Base-by-base conservation (phyloP, 1,140 invertebrate genomes). In the Brachionus manjavacas region DNA sequence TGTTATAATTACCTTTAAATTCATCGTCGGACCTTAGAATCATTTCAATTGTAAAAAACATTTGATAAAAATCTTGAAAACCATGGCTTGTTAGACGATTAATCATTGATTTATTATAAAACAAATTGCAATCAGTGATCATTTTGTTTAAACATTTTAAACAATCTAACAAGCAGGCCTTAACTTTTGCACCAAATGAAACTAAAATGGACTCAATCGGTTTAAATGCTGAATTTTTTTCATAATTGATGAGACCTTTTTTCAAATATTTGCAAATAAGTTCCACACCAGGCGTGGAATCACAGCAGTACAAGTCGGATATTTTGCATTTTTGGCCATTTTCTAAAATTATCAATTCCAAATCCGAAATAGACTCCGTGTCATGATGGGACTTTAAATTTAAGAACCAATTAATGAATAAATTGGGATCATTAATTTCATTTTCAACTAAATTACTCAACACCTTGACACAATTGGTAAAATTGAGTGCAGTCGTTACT, bases 241-340 rank as follows among this genome's bases (percentile, higher is more conserved):
- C 43, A 12, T 9, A 76, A 49, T 49, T 76, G 25, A 76, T 49
- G 12, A 76, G 11, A 20, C 9, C 39, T 76, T 76, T 76, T 25
- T 76, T 76, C 8, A 76, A 49, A 76, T 76, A 76, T 49, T 46
- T 49, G 25, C 72, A 76, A n/a, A 76, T 76, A 12, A 76, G 46
- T 49, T 49, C 23, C 23, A 76, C 23, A 46, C 72, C 72, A 4
- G 72, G 72, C 3, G 41, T 49, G 9, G 39, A 46, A 25, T 76
- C 16, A 49, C 72, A 76, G 25, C 72, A 76, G 25, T 76, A 76
- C 0, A 76, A 6, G 49, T 76, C 41, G 11, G 41, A 25, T 76
- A 76, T n/a, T 76, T 76, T 76, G n/a, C 31, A 76, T 25, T 25
- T 20, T 14, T 28, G 20, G 1, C 41, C 43, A 76, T 76, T 46